Evolutionary conservation across 1,140 invertebrate genomes (phyloP).

Genomic region (Stegodyphus mimosarum): DNA sequence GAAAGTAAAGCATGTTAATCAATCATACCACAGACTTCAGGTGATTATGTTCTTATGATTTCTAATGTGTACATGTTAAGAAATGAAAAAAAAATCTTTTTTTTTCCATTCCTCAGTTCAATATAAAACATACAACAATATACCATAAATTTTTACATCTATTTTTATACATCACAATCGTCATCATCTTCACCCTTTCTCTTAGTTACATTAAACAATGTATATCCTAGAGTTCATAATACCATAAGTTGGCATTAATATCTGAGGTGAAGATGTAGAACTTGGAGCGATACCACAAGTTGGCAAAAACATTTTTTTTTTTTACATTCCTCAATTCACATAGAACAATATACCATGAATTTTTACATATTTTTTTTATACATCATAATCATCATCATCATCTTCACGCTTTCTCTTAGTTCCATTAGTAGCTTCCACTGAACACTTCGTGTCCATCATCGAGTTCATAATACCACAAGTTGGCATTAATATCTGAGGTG

Average conservation of each 20-base stretch:
- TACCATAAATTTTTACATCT: not conserved
- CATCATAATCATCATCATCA: constrained; percentile 38
- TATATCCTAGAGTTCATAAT: no score
- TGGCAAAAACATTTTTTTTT: no score
- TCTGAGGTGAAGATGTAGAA: not conserved
- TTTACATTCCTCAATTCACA: no score
- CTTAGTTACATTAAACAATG: not conserved
- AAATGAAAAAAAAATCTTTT: no score
- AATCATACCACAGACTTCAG: no score
- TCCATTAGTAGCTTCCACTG: not conserved
- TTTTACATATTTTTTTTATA: not conserved
- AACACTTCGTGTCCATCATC: no score
- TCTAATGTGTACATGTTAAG: no score
- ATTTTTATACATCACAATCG: constrained; percentile 12
- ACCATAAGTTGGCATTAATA: constrained; percentile 9
- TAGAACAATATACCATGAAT: not conserved
- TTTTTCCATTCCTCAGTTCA: no score
- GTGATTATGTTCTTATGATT: no score
- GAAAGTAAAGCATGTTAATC: no score
- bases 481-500: constrained; percentile 16
- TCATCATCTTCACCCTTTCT: constrained; percentile 10
- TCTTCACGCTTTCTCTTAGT: not conserved
- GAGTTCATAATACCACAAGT: not conserved
- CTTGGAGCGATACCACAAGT: not conserved
- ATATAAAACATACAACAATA: no score